Evolutionary conservation across 2,113 vertebrate species (phyloP).

Genomic region (Phylloscopus trochilus): DNA sequence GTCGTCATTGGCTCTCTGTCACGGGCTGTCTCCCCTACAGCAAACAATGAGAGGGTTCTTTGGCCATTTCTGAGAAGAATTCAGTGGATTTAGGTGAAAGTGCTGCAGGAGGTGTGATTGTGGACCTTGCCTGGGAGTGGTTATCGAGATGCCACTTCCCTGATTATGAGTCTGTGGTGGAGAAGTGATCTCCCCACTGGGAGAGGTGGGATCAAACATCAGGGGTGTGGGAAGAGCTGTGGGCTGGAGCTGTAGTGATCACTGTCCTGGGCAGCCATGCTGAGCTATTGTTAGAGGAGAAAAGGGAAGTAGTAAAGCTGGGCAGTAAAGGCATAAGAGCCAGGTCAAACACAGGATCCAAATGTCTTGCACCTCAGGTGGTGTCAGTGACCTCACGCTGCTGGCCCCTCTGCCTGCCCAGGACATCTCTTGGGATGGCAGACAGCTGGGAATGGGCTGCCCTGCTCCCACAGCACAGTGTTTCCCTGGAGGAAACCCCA

Average conservation of each 20-base stretch:
- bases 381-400: accelerated
- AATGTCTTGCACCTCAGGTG: neutral
- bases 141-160: neutral
- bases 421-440: neutral
- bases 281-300: too few species aligned
- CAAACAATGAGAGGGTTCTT: neutral
- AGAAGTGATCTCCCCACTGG: neutral
- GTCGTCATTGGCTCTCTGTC: neutral
- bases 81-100: neutral
- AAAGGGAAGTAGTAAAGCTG: neutral
- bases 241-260: neutral
- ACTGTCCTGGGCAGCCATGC: neutral
- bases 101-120: neutral
- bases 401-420: neutral
- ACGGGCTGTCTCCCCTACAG: neutral
- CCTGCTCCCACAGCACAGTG: neutral
- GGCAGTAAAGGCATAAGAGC: neutral
- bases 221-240: neutral
- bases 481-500: neutral
- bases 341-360: neutral
- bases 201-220: neutral
- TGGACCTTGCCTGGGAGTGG: neutral
- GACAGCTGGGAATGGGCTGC: neutral
- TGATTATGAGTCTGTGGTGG: neutral
- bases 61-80: neutral